Base-by-base conservation (phyloP, 2,797 vertebrate genomes). In the Syncerus caffer region DNA sequence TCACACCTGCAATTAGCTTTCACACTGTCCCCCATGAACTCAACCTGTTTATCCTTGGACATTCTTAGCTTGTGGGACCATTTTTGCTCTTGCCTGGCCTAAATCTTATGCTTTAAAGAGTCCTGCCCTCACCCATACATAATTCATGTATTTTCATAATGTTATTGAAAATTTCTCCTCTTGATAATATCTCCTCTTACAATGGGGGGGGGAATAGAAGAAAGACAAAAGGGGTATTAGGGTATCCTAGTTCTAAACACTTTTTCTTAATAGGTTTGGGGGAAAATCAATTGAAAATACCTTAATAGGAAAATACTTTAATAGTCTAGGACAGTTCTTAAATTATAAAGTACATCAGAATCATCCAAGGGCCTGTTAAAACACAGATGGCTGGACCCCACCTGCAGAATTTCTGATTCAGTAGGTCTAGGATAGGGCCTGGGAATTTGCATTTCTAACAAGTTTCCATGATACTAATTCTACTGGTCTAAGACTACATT, bases 261-360 rank as follows among this genome's bases (percentile, higher is more conserved):
- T 74, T 93, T 84, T 95, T 78, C 67, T 93, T 76, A 71, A 86
- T 58, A 83, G 23, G 89, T 64, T 87, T 60, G 9, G 71, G 34
- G 71, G 55, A n/a, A 90, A 85, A 55, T 87, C n/a, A 85, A 79
- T 90, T 87, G 45, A 79, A 95, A 95, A 53, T 91, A 92, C 42
- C 51, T 93, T 51, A 86, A 58, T 67, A 60, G 31, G 78, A 74
- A 94, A 95, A 90, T 58, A 47, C 11, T 58, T 60, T 50, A 78
- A 67, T 34, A 84, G 53, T 92, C 76, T 74, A 94, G 27, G 51
- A 45, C 74, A 89, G 14, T 71, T 96, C 34, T 76, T 78, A 58
- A 89, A 85, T 15, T 64, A 55, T 82, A 31, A 95, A 83, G 12
- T 85, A 25, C 47, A 85, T 76, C 47, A 53, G 42, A 62, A 71